A percentile compares a stretch with the other conserved stretches of the same genome.
Conservation (phyloP, 2,113 vertebrate genomes). For the Anoplopoma fimbria region DNA sequence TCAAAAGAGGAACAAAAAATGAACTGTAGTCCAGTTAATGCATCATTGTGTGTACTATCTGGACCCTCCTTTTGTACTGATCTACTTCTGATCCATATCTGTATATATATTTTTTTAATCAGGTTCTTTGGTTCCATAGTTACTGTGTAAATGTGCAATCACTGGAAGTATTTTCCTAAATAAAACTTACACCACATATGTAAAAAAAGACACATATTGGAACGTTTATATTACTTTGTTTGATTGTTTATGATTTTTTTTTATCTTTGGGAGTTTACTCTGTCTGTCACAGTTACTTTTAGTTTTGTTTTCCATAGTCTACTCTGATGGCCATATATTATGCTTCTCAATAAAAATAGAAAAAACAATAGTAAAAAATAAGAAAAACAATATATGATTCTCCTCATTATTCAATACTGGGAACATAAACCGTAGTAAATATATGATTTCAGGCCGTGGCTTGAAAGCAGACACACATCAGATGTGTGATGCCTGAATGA, state of each 20-base stretch:
- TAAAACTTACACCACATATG: background rate
- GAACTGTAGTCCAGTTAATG: background rate
- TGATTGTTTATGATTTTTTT: background rate
- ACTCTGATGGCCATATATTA: background rate
- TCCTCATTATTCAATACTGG: background rate
- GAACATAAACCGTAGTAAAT: background rate
- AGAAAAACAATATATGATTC: background rate
- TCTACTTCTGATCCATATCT: too few species aligned
- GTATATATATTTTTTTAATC: too few species aligned
- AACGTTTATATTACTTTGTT: background rate
- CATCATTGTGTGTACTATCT: background rate
- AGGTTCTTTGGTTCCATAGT: too few species aligned
- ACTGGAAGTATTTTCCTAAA: too few species aligned
- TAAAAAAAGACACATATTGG: background rate
- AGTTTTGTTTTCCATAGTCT: background rate
- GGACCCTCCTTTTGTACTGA: too few species aligned
- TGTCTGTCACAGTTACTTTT: background rate
- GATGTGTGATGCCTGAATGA: slow-evolving; percentile 17
- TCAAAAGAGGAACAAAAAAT: background rate
- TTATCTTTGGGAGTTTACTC: background rate
- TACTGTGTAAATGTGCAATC: too few species aligned
- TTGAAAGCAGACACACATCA: background rate
- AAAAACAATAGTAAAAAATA: background rate
- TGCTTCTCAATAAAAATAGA: background rate
- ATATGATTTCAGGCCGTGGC: background rate